Evolutionary conservation across 1,140 invertebrate species (phyloP).

Genomic region (Papilio dardanus): DNA sequence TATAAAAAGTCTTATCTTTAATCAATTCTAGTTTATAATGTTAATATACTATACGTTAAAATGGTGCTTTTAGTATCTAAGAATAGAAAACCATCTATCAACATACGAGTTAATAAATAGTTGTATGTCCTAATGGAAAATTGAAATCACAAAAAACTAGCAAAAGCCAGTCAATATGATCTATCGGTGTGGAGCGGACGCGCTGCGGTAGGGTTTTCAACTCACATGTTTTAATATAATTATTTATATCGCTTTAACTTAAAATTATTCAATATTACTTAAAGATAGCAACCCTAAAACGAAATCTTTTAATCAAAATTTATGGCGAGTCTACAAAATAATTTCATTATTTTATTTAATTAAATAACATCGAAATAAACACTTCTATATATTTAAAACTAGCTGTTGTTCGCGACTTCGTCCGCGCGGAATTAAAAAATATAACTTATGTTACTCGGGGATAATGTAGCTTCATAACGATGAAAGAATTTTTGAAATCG

Average conservation of each 20-base stretch:
- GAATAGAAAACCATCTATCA: slow-evolving; percentile 10
- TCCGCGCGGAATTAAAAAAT: too few species aligned
- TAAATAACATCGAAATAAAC: too few species aligned
- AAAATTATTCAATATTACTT: not conserved
- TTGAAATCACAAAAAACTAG: slow-evolving; percentile 24
- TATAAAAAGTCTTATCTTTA: too few species aligned
- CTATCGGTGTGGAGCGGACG: slow-evolving; percentile 1
- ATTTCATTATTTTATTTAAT: too few species aligned
- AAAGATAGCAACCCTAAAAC: not conserved
- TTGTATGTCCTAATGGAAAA: slow-evolving; percentile 20
- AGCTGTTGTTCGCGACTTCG: too few species aligned
- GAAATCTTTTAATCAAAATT: too few species aligned
- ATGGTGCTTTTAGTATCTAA: not conserved
- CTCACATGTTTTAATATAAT: not conserved
- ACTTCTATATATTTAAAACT: too few species aligned
- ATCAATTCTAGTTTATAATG: too few species aligned
- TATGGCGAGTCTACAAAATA: too few species aligned
- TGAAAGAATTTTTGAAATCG: too few species aligned
- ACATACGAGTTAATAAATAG: slow-evolving; percentile 22
- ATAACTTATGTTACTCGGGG: too few species aligned
- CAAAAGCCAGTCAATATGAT: slow-evolving; percentile 9
- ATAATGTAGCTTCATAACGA: too few species aligned
- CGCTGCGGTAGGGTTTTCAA: slow-evolving; percentile 4
- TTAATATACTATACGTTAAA: not conserved
- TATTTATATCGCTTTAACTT: not conserved